These are phyloP conservation scores for Andrena cerasifolii DNA, from an alignment of 1,140 invertebrate species.

Conservation along the genomic window DNA sequence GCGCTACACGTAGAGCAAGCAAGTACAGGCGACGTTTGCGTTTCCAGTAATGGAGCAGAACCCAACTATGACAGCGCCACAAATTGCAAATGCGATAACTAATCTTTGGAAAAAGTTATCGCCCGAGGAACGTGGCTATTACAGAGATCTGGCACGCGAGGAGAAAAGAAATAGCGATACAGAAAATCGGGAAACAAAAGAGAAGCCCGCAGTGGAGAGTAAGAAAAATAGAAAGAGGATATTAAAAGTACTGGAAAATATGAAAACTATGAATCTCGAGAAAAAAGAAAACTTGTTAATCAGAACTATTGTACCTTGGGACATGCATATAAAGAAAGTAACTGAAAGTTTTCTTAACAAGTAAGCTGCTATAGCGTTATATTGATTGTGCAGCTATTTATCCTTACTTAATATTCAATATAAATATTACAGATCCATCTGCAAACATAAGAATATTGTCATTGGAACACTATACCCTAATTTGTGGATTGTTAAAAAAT, in stretches of 20 bases:
- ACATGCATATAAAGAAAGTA: conserved; percentile 61
- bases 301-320: conserved; percentile 66
- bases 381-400: conserved; percentile 12
- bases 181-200: conserved; percentile 29
- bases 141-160: conserved; percentile 72
- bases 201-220: conserved; percentile 35
- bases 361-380: conserved; percentile 33
- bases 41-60: conserved; percentile 69
- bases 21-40: conserved; percentile 29
- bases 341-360: conserved; percentile 44
- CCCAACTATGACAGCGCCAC: conserved; percentile 75
- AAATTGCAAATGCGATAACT: conserved; percentile 76
- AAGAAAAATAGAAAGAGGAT: conserved; percentile 67
- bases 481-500: conserved; percentile 68
- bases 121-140: conserved; percentile 79
- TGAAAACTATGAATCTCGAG: conserved; percentile 62
- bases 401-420: conserved; percentile 30
- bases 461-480: conserved; percentile 64
- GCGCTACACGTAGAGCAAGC: neutral
- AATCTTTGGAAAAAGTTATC: conserved; percentile 77
- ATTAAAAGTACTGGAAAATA: conserved; percentile 66
- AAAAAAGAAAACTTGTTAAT: conserved; percentile 57
- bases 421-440: conserved; percentile 44
- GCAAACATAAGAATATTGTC: conserved; percentile 44
- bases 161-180: conserved; percentile 17